These are phyloP conservation scores for Meliscaeva auricollis DNA, from an alignment of 2,888 invertebrate species.

Conservation along the genomic window DNA sequence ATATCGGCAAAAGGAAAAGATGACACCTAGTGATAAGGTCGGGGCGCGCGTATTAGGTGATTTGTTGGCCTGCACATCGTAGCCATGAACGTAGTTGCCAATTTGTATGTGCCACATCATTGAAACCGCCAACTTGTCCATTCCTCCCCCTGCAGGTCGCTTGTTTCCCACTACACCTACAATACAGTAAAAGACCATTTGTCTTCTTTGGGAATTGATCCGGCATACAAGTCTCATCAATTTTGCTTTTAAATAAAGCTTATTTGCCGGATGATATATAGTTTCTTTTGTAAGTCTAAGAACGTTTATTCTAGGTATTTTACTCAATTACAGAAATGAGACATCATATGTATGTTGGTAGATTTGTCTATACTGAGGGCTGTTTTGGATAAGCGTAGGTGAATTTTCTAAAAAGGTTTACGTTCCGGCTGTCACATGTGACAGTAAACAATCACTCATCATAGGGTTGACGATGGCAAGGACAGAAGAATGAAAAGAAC, in stretches of 20 bases:
- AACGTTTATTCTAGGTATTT: conserved; percentile 52
- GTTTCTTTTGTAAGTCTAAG: conserved; percentile 36
- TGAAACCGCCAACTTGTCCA: conserved; percentile 59
- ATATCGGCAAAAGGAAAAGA: conserved; percentile 74
- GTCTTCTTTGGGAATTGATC: conserved; percentile 75
- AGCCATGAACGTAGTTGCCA: conserved; percentile 49
- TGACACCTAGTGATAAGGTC: conserved; percentile 72
- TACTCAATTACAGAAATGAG: conserved; percentile 68
- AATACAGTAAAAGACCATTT: conserved; percentile 51
- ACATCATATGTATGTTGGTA: conserved; percentile 40
- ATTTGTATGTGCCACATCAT: conserved; percentile 75
- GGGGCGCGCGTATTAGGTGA: conserved; percentile 68
- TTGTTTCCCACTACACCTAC: too few relatives aligned
- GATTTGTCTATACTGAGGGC: background rate
- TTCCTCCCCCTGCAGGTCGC: conserved; percentile 10
- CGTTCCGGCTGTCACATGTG: conserved; percentile 70
- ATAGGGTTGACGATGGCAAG: conserved; percentile 11
- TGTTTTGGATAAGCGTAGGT: conserved; percentile 61
- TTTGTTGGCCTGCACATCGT: conserved; percentile 59
- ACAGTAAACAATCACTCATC: conserved; percentile 74
- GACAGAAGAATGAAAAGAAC: conserved; percentile 25
- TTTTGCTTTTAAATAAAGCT: conserved; percentile 73
- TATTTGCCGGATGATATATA: conserved; percentile 72
- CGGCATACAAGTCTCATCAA: conserved; percentile 67
- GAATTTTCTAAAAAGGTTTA: conserved; percentile 63